Base-by-base conservation (phyloP, 2,888 invertebrate genomes). In the Andrena flavipes region DNA sequence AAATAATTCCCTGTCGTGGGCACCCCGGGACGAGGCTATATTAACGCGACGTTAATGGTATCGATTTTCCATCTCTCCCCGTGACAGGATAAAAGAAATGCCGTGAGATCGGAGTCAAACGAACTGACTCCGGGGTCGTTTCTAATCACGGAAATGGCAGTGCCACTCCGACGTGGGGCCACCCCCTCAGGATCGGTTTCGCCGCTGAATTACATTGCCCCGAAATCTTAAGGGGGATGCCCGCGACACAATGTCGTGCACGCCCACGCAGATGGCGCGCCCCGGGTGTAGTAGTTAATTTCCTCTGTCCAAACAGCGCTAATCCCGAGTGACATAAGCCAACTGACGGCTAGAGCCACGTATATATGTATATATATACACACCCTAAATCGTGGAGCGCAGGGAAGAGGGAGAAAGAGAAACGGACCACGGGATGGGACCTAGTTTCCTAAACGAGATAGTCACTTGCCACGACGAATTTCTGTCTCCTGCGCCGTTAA, bases 231-330 rank as follows among this genome's bases (percentile, higher is more conserved):
- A 88, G 89, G 87, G 89, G 89, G 83, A 83, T 83, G 86, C 85
- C 79, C 82, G 84, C 88, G 88, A 91, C 87, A 91, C 89, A 91
- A 89, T 91, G 91, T 91, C 89, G 84, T 89, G 87, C 88, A 91
- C 91, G 91, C 92, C 91, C 91, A 90, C 89, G 87, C 89, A 89
- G 89, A 90, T 90, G 90, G 90, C 85, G 84, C 87, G 85, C 88
- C 85, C 86, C 82, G 89, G 84, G 84, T 88, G 90, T 90, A 89
- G 93, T 90, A 92, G 93, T 93, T 93, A 93, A 93, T 93, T 93
- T 93, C 92, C 93, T 92, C 92, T 92, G 92, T 93, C 92, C 93
- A 93, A 93, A 93, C 93, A 93, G 92, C 90, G 88, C 91, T 93
- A 93, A 93, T 93, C 92, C 91, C 92, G 91, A 89, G 92, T 92